Conservation (phyloP, 2,113 vertebrate species). For the Rhynchomys soricoides region DNA sequence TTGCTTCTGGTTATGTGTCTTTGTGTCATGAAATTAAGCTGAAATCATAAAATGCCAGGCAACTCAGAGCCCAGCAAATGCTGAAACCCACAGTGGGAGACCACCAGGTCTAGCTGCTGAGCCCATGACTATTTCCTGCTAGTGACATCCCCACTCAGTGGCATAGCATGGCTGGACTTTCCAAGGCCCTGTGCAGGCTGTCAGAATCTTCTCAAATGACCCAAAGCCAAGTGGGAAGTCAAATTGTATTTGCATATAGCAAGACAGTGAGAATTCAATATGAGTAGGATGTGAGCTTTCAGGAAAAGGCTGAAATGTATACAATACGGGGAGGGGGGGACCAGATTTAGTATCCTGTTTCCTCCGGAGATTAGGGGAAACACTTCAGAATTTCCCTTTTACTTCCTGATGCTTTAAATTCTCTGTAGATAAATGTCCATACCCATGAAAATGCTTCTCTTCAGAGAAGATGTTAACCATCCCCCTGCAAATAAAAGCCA, state of each 20-base stretch:
- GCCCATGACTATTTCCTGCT: fast-evolving
- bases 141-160: neutral
- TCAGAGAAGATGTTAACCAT: neutral
- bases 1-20: neutral
- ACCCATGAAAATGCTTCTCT: neutral
- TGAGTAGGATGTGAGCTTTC: neutral
- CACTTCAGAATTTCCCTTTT: neutral
- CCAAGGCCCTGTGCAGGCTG: neutral
- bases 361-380: neutral
- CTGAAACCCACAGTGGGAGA: neutral
- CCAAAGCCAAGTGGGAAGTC: neutral
- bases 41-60: neutral
- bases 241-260: neutral
- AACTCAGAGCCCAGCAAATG: neutral
- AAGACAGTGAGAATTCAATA: neutral
- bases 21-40: neutral
- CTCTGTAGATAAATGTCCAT: neutral
- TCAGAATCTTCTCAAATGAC: neutral
- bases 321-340: neutral
- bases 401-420: neutral
- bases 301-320: neutral
- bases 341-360: neutral
- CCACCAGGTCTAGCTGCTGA: neutral
- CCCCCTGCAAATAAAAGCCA: neutral
- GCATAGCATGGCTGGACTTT: neutral